Conservation (phyloP, 2,797 vertebrate species). For the Natrix natrix region DNA sequence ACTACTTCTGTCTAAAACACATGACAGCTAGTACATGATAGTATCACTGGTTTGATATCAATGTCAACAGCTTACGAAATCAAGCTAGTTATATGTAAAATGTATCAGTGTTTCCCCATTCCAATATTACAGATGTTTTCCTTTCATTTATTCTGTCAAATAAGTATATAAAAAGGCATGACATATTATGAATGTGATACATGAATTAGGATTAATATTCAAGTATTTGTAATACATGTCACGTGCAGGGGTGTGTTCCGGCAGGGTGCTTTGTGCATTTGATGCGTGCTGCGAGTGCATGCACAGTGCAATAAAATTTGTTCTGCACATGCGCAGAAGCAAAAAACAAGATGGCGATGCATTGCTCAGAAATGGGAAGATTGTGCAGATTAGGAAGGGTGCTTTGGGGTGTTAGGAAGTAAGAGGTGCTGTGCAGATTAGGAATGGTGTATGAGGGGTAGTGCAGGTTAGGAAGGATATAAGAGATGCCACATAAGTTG, state of each 20-base stretch:
- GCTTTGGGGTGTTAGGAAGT: background rate
- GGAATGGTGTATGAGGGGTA: background rate
- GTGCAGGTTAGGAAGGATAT: background rate
- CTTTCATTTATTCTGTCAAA: background rate
- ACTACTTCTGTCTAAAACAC: constrained; percentile 13
- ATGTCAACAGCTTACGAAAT: constrained; percentile 18
- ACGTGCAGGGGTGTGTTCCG: too few relatives aligned
- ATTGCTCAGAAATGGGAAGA: background rate
- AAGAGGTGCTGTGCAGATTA: background rate
- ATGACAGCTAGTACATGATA: background rate
- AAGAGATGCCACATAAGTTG: background rate
- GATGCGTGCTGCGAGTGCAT: too few relatives aligned
- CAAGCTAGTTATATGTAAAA: background rate
- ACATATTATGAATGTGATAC: background rate
- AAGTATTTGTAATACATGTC: background rate
- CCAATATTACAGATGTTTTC: constrained; percentile 16
- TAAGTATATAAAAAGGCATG: background rate
- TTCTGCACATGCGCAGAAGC: too few relatives aligned
- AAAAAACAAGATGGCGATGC: too few relatives aligned
- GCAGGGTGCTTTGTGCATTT: too few relatives aligned
- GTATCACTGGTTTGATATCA: constrained; percentile 4
- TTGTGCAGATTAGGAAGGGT: background rate
- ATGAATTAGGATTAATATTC: background rate
- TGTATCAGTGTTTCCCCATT: background rate
- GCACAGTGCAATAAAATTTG: too few relatives aligned